Evolutionary conservation across 2,888 invertebrate genomes (phyloP).

Genomic region (Dryobota labecula): DNA sequence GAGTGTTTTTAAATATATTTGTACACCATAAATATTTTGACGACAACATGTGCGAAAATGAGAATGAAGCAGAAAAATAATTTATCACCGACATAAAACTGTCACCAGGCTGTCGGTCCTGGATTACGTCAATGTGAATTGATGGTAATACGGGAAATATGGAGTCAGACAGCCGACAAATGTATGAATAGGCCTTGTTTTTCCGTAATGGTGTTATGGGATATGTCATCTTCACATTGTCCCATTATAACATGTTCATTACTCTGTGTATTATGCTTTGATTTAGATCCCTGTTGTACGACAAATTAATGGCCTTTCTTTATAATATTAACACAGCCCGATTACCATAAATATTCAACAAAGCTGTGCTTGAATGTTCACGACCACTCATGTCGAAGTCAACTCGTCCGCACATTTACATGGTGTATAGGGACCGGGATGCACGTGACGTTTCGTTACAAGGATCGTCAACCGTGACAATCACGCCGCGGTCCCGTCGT

Average conservation of each 20-base stretch:
- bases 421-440: conserved; percentile 45
- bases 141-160: conserved; percentile 53
- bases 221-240: conserved; percentile 10
- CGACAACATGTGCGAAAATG: conserved; percentile 56
- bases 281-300: conserved; percentile 18
- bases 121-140: conserved; percentile 55
- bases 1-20: conserved; percentile 76
- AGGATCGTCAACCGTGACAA: conserved; percentile 72
- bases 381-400: conserved; percentile 45
- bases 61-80: conserved; percentile 57
- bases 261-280: conserved; percentile 1
- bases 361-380: conserved; percentile 7
- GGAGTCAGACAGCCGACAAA: conserved; percentile 28
- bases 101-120: conserved; percentile 57
- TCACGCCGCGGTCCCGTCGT: conserved; percentile 68
- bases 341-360: conserved; percentile 48
- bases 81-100: conserved; percentile 60
- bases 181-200: conserved; percentile 44
- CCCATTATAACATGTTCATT: conserved; percentile 1
- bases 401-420: conserved; percentile 53
- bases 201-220: conserved; percentile 35
- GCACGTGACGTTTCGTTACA: conserved; percentile 64
- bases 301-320: conserved; percentile 22
- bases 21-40: conserved; percentile 65
- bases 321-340: conserved; percentile 2